Evolutionary conservation across 2,797 vertebrate genomes (phyloP).

Genomic region (Typhlichthys eigenmanni): DNA sequence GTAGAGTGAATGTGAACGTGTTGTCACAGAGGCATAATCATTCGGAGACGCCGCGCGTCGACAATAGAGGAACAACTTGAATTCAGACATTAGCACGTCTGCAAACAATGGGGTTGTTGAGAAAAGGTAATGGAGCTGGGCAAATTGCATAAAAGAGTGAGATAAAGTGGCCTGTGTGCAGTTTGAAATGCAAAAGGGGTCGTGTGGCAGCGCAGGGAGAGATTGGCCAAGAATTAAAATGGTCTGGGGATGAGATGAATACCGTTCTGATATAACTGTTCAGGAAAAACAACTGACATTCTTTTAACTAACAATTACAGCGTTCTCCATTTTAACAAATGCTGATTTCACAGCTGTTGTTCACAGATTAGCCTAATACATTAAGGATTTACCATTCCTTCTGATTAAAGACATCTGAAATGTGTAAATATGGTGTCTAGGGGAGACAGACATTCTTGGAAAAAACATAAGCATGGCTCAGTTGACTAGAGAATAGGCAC

Average conservation of each 20-base stretch:
- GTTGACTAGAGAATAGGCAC: too few relatives aligned
- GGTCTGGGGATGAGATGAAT: neutral
- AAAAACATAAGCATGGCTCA: too few relatives aligned
- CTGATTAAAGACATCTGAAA: too few relatives aligned
- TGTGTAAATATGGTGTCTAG: neutral
- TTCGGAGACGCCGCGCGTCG: slow-evolving; percentile 56
- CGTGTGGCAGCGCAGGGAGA: slow-evolving; percentile 6
- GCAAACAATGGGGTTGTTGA: slow-evolving; percentile 72
- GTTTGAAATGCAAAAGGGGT: slow-evolving; percentile 54
- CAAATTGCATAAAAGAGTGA: slow-evolving; percentile 55
- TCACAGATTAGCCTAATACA: too few relatives aligned
- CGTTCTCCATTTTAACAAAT: too few relatives aligned
- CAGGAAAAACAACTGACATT: neutral
- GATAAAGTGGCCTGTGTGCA: slow-evolving; percentile 60
- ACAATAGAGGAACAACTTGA: slow-evolving; percentile 72
- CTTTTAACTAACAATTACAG: too few relatives aligned
- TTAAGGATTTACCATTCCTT: too few relatives aligned
- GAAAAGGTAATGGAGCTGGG: slow-evolving; percentile 76
- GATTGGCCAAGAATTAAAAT: neutral
- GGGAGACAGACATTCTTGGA: too few relatives aligned
- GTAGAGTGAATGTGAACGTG: slow-evolving; percentile 65
- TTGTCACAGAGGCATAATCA: slow-evolving; percentile 67
- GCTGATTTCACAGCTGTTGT: too few relatives aligned
- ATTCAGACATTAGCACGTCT: slow-evolving; percentile 71
- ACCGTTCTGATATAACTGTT: neutral